These are phyloP conservation scores for Dromius quadrimaculatus DNA, from an alignment of 2,888 invertebrate species.

Conservation along the genomic window DNA sequence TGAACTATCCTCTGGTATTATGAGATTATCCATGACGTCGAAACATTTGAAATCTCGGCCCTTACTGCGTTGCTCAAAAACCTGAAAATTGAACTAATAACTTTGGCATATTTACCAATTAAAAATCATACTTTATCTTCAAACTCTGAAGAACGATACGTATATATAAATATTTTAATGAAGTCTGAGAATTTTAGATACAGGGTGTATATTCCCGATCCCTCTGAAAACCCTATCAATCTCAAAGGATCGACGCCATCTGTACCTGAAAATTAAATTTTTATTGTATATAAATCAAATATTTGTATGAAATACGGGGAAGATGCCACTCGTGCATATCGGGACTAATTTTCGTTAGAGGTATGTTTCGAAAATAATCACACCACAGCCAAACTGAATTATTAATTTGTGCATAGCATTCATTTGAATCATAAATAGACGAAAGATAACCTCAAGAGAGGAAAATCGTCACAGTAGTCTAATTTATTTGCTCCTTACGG, in stretches of 20 bases:
- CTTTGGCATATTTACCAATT: background rate
- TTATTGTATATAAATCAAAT: too few species aligned
- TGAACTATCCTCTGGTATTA: constrained; percentile 63
- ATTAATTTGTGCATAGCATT: too few species aligned
- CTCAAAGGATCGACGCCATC: constrained; percentile 64
- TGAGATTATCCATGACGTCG: constrained; percentile 63
- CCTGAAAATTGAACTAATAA: constrained; percentile 10
- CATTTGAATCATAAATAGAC: too few species aligned
- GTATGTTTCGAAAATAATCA: too few species aligned
- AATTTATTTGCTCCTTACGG: too few species aligned
- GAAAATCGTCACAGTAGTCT: too few species aligned
- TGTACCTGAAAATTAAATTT: constrained; percentile 65
- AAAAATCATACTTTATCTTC: constrained; percentile 66
- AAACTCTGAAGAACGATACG: constrained; percentile 68
- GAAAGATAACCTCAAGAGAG: too few species aligned
- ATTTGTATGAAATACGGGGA: too few species aligned
- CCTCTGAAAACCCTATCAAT: constrained; percentile 66
- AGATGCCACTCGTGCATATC: too few species aligned
- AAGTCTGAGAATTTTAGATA: constrained; percentile 67
- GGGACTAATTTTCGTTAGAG: too few species aligned
- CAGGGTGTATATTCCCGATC: constrained; percentile 65
- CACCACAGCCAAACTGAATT: too few species aligned
- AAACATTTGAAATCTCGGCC: constrained; percentile 68
- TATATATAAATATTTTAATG: constrained; percentile 66
- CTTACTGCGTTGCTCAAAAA: constrained; percentile 27